Conservation (phyloP, 2,113 vertebrate species). For the Steatornis caripensis region DNA sequence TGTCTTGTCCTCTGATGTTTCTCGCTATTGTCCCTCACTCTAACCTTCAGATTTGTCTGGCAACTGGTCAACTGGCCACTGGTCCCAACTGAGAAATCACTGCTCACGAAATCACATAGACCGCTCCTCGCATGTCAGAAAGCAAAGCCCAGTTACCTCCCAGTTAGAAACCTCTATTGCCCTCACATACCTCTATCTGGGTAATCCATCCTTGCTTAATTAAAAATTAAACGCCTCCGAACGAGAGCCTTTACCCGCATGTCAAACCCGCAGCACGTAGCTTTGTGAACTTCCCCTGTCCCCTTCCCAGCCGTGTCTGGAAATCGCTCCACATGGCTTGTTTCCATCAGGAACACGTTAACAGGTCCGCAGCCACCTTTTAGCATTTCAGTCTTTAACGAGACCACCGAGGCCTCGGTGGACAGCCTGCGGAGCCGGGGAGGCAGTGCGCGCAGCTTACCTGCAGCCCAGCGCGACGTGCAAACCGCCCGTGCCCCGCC, state of each 20-base stretch:
- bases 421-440: not conserved
- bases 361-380: not conserved
- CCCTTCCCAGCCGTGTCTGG: not conserved
- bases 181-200: rapidly evolving
- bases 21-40: not conserved
- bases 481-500: not conserved
- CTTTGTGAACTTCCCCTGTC: not conserved
- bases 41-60: not conserved
- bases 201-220: not conserved
- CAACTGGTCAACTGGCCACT: slow-evolving; percentile 16
- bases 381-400: not conserved
- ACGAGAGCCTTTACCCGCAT: not conserved
- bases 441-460: too few relatives aligned
- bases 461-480: not conserved
- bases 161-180: not conserved
- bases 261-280: not conserved
- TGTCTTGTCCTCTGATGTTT: not conserved
- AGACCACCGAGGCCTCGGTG: rapidly evolving
- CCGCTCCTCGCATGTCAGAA: not conserved
- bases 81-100: slow-evolving; percentile 3
- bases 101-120: not conserved
- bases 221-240: not conserved
- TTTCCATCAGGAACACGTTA: not conserved
- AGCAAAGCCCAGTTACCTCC: not conserved
- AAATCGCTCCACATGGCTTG: not conserved